Conservation (phyloP, 2,888 invertebrate species). For the Spilosoma lubricipeda region DNA sequence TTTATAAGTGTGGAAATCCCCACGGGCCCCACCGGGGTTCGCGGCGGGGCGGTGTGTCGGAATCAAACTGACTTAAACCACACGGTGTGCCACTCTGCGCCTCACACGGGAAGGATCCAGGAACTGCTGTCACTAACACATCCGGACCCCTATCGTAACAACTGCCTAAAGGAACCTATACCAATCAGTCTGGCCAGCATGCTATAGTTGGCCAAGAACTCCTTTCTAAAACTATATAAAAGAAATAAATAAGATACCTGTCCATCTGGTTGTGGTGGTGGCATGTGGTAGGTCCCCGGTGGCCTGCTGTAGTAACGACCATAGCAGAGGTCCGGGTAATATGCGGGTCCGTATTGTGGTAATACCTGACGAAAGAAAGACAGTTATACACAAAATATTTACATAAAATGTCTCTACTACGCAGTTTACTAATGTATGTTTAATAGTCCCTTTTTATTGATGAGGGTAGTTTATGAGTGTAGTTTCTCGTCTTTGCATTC, state of each 20-base stretch:
- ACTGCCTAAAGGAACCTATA: too few relatives aligned
- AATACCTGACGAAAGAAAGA: slow-evolving; percentile 65
- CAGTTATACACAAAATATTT: neutral
- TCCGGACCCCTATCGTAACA: too few relatives aligned
- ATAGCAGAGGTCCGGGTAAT: slow-evolving; percentile 82
- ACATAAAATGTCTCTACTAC: neutral
- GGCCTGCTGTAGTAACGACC: slow-evolving; percentile 75
- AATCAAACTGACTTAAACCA: too few relatives aligned
- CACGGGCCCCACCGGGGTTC: too few relatives aligned
- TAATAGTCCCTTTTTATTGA: neutral
- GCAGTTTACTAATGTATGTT: neutral
- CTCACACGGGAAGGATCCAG: too few relatives aligned
- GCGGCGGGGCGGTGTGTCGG: too few relatives aligned
- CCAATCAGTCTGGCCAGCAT: too few relatives aligned
- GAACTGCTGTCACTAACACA: too few relatives aligned
- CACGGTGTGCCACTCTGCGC: too few relatives aligned
- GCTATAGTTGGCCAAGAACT: neutral
- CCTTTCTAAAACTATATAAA: neutral
- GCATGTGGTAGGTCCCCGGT: slow-evolving; percentile 84
- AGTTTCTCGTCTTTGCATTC: neutral
- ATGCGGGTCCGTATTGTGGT: slow-evolving; percentile 79
- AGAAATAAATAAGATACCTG: slow-evolving; percentile 64
- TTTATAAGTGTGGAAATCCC: too few relatives aligned
- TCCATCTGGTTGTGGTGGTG: slow-evolving; percentile 80
- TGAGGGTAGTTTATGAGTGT: neutral